These are phyloP conservation scores for Lagocephalus sceleratus DNA, from an alignment of 2,797 vertebrate species.

Conservation along the genomic window DNA sequence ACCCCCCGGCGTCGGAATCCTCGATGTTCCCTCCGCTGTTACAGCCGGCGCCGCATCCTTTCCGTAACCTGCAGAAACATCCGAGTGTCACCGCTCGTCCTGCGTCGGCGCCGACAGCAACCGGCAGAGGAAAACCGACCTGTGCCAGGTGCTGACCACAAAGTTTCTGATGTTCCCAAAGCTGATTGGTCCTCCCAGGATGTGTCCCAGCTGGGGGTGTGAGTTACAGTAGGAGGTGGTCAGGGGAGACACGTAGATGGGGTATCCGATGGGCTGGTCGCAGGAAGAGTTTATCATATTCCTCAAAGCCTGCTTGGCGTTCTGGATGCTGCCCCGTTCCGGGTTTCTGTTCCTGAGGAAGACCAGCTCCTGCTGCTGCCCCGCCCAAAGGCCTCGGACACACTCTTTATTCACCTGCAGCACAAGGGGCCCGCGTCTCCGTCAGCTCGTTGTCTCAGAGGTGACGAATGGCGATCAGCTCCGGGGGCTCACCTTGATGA, in stretches of 20 bases:
- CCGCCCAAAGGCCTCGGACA: conserved; percentile 96
- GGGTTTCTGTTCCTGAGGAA: conserved; percentile 96
- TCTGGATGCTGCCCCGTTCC: conserved; percentile 98
- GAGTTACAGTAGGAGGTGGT: conserved; percentile 96
- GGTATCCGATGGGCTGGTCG: conserved; percentile 97
- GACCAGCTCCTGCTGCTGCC: conserved; percentile 96
- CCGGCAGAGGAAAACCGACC: conserved; percentile 66
- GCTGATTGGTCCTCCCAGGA: conserved; percentile 95
- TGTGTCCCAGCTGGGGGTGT: conserved; percentile 89
- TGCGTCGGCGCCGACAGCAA: neutral
- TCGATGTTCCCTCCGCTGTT: conserved; percentile 98
- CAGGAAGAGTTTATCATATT: conserved; percentile 99
- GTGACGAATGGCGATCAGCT: neutral
- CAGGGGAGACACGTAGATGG: conserved; percentile 96
- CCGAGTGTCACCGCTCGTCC: too few relatives aligned
- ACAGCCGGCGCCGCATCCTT: conserved; percentile 96
- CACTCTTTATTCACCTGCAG: conserved; percentile 94
- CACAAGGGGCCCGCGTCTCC: neutral
- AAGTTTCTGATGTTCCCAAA: conserved; percentile 92
- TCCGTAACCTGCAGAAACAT: conserved; percentile 85
- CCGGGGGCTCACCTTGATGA: conserved; percentile 86
- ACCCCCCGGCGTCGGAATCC: conserved; percentile 87
- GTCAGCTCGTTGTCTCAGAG: neutral
- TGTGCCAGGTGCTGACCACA: conserved; percentile 95
- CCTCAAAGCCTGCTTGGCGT: conserved; percentile 95